These are phyloP conservation scores for Agrilus biguttatus DNA, from an alignment of 2,888 invertebrate genomes.

Conservation along the genomic window DNA sequence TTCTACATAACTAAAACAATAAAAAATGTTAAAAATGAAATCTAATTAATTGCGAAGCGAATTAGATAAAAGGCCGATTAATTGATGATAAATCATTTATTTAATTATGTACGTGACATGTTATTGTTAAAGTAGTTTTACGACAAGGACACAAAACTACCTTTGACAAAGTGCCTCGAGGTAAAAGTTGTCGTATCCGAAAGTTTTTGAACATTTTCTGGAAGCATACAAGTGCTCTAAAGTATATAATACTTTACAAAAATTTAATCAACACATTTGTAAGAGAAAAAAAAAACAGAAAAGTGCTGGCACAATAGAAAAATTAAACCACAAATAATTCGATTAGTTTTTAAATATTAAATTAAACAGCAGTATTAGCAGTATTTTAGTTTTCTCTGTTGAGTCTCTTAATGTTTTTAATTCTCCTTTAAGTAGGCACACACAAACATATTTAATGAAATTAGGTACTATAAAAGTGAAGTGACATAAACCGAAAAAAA, in stretches of 20 bases:
- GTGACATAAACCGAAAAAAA: too few species aligned
- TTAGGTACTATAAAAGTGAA: background rate
- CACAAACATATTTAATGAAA: background rate
- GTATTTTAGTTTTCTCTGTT: too few species aligned
- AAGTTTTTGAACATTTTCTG: constrained; percentile 54
- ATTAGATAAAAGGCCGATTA: too few species aligned
- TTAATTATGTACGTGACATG: background rate
- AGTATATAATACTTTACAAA: constrained; percentile 17
- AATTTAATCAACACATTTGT: background rate
- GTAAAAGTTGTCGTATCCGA: constrained; percentile 46
- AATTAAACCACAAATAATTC: background rate
- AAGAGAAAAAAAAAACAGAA: constrained; percentile 1
- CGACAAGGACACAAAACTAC: constrained; percentile 27
- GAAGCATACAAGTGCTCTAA: constrained; percentile 33
- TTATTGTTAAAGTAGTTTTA: background rate
- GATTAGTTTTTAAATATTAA: constrained; percentile 1
- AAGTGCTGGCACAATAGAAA: background rate
- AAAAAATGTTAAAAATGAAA: too few species aligned
- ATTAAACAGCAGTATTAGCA: background rate
- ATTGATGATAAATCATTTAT: constrained; percentile 1
- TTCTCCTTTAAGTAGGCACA: too few species aligned
- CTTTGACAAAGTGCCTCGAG: constrained; percentile 48
- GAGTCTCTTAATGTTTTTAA: too few species aligned
- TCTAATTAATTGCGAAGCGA: too few species aligned
- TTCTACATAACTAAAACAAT: too few species aligned